A percentile compares a stretch with the other conserved stretches of the same genome.
Evolutionary conservation across 1,140 invertebrate species (phyloP).

Genomic region (Caenorhabditis latens): DNA sequence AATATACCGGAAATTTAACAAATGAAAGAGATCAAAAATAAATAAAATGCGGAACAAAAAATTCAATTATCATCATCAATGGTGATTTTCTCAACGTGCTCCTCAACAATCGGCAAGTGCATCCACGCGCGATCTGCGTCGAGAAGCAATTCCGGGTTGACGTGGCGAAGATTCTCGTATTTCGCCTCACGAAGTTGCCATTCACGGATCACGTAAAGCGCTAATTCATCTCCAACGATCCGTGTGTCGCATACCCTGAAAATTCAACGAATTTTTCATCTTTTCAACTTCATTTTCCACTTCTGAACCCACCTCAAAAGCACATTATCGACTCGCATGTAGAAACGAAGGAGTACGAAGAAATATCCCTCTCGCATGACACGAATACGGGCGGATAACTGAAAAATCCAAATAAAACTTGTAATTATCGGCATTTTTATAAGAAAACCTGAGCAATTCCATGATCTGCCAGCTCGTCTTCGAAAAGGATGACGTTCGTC

Average conservation of each 20-base stretch:
- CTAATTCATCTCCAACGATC: slow-evolving; percentile 85
- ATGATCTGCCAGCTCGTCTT: slow-evolving; percentile 98
- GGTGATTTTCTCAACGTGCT: slow-evolving; percentile 9
- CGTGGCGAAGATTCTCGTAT: slow-evolving; percentile 56
- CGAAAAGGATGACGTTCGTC: slow-evolving; percentile 91
- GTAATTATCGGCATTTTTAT: too few relatives aligned
- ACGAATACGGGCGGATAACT: slow-evolving; percentile 82
- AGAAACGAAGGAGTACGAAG: slow-evolving; percentile 91
- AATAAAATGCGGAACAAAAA: background rate
- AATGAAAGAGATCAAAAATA: background rate
- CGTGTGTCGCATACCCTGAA: slow-evolving; percentile 89
- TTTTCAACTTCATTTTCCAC: background rate
- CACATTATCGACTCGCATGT: slow-evolving; percentile 93
- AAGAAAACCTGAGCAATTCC: slow-evolving; percentile 84
- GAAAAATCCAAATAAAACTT: too few relatives aligned
- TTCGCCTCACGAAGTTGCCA: slow-evolving; percentile 71
- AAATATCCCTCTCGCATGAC: slow-evolving; percentile 91
- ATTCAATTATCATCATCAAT: background rate
- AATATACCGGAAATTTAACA: too few relatives aligned
- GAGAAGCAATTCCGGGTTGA: slow-evolving; percentile 51
- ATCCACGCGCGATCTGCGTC: slow-evolving; percentile 62
- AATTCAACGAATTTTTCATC: background rate
- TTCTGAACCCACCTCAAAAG: slow-evolving; percentile 81
- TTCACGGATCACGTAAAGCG: slow-evolving; percentile 69
- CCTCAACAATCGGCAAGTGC: slow-evolving; percentile 56